Conservation (phyloP, 2,888 invertebrate genomes). For the Strigamia crassipes region DNA sequence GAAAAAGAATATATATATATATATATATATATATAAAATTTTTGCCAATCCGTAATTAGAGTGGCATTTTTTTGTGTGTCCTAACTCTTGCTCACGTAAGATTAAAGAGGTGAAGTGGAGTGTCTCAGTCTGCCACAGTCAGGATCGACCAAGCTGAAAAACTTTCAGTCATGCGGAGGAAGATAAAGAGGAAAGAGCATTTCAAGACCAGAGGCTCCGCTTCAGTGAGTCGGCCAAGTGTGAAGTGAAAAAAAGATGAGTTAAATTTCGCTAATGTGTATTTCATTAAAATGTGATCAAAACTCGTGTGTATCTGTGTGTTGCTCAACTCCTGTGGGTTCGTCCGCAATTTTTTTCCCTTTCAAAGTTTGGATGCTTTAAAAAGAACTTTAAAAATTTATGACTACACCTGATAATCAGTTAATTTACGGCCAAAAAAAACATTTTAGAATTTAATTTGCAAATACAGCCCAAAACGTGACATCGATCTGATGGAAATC, state of each 20-base stretch:
- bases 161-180: background rate
- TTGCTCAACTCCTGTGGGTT: no score
- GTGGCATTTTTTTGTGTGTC: background rate
- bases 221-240: background rate
- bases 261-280: background rate
- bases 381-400: no score
- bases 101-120: background rate
- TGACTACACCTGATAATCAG: no score
- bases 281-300: background rate
- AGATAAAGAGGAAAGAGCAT: slow-evolving; percentile 13
- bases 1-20: background rate
- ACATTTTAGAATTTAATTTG: no score
- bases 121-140: slow-evolving; percentile 21
- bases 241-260: background rate
- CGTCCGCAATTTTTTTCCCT: no score
- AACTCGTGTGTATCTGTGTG: background rate
- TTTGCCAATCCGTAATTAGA: slow-evolving; percentile 10
- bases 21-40: background rate
- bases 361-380: no score
- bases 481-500: no score
- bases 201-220: background rate
- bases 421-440: no score
- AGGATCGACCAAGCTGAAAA: slow-evolving; percentile 16
- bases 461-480: no score
- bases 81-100: slow-evolving; percentile 16